Evolutionary conservation across 2,797 vertebrate species (phyloP).

Genomic region (Rhyacichthys aspro): DNA sequence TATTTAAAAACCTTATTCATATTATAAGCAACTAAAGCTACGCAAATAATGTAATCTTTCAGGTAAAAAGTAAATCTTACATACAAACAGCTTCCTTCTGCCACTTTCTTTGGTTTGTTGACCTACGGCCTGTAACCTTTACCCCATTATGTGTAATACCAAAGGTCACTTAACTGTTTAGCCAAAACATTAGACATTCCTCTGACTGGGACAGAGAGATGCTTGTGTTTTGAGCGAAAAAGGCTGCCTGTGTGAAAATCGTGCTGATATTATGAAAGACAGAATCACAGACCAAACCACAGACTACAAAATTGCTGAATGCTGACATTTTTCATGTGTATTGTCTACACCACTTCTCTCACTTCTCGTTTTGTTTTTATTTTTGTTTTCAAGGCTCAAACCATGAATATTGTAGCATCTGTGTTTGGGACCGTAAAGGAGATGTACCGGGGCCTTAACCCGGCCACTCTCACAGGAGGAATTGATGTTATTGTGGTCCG

Average conservation of each 20-base stretch:
- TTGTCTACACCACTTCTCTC: neutral
- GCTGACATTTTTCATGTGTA: slow-evolving; percentile 3
- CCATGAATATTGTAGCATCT: slow-evolving; percentile 95
- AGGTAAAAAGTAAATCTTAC: too few species aligned
- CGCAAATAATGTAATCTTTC: too few species aligned
- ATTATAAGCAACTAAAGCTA: too few species aligned
- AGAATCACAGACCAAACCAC: neutral
- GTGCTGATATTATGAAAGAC: neutral
- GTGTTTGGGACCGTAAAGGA: slow-evolving; percentile 91
- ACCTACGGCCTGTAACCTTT: slow-evolving; percentile 24
- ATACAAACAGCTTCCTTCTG: neutral
- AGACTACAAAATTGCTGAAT: slow-evolving; percentile 4
- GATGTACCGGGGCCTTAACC: slow-evolving; percentile 91
- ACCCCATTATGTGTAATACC: slow-evolving; percentile 20
- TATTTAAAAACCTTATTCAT: too few species aligned
- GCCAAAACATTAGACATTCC: slow-evolving; percentile 9
- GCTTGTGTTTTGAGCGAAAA: slow-evolving; percentile 5
- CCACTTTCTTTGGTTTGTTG: slow-evolving; percentile 6
- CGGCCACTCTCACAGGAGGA: slow-evolving; percentile 89
- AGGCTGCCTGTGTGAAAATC: neutral
- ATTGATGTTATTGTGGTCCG: slow-evolving; percentile 93
- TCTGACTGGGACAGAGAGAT: neutral
- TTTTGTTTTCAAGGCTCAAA: slow-evolving; percentile 72
- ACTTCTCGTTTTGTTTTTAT: slow-evolving; percentile 18
- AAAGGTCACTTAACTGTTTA: slow-evolving; percentile 46